Conservation (phyloP, 2,113 vertebrate genomes). For the Cinclus cinclus region DNA sequence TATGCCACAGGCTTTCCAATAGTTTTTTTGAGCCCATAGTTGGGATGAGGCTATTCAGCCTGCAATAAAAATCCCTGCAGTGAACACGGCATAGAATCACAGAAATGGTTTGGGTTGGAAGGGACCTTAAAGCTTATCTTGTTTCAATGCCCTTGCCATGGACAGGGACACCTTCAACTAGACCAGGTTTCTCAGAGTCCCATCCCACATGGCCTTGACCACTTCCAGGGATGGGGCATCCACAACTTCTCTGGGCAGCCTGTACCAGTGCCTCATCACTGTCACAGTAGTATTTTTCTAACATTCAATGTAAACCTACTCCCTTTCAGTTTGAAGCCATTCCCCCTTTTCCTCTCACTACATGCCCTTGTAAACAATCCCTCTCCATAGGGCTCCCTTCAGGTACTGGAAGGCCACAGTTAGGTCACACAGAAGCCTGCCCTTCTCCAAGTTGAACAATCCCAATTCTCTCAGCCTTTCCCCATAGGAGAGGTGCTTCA, state of each 20-base stretch:
- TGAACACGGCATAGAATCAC: not conserved
- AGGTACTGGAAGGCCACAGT: not conserved
- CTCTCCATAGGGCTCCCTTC: not conserved
- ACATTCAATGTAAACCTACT: not conserved
- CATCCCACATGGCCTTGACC: not conserved
- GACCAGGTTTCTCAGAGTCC: not conserved
- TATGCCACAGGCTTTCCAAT: not conserved
- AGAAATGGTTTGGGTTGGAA: not conserved
- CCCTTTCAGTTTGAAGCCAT: not conserved
- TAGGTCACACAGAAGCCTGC: not conserved
- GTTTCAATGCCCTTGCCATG: accelerated
- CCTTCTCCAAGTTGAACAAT: not conserved
- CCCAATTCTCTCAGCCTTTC: not conserved
- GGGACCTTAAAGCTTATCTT: not conserved
- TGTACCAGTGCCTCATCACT: not conserved
- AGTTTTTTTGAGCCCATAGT: not conserved
- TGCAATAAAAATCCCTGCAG: not conserved
- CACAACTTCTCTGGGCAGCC: not conserved
- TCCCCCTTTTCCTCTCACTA: not conserved
- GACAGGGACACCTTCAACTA: not conserved
- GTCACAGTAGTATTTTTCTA: not conserved
- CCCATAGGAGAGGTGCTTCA: not conserved
- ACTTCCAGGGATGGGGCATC: not conserved
- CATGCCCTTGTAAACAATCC: not conserved
- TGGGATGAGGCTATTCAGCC: not conserved